Base-by-base conservation (phyloP, 1,140 invertebrate genomes). In the Papilio dardanus region DNA sequence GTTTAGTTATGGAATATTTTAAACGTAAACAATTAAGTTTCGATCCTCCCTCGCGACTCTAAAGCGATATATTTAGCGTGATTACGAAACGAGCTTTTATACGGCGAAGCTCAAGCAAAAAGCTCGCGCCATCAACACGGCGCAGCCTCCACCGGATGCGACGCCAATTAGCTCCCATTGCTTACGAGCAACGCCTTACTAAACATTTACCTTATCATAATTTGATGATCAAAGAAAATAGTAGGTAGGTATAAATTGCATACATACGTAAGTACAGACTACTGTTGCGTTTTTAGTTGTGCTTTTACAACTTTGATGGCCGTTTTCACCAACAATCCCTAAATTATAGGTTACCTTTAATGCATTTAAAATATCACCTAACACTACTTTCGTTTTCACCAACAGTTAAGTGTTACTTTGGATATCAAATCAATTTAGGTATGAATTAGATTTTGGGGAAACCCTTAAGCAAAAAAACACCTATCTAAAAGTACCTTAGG, bases 101-200 rank as follows among this genome's bases (percentile, higher is more conserved):
- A 77, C 77, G 83, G 86, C 85, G 81, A 62, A 62, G 54, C 54
- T 62, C 24, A 1, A 3, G 54, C 77, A 89, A 89, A 91, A 89
- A 88, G 76, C 76, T 79, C 82, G 77, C 83, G 86, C 86, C 86
- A 86, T 88, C 87, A 89, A 87, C 87, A 86, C 84, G 81, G 80
- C 67, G 75, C 54, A 62, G 54, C 24, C 24, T 62, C 24, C 24
- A 58, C 78, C 73, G 73, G 76, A 78, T 76, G 71, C 76, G 65
- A 71, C 71, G 82, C 83, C 84, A 88, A 89, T 91, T 87, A 88
- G 85, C 77, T 83, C 86, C 80, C 81, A 88, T 87, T 83, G 83
- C 73, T 40, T 74, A 75, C 71, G 58, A 75, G 67, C 35, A 83
- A 33, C 71, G 81, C 69, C 68, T 79, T 80, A 84, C 81, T 50